These are phyloP conservation scores for Sapajus apella DNA, from an alignment of 2,113 vertebrate species.

Conservation along the genomic window DNA sequence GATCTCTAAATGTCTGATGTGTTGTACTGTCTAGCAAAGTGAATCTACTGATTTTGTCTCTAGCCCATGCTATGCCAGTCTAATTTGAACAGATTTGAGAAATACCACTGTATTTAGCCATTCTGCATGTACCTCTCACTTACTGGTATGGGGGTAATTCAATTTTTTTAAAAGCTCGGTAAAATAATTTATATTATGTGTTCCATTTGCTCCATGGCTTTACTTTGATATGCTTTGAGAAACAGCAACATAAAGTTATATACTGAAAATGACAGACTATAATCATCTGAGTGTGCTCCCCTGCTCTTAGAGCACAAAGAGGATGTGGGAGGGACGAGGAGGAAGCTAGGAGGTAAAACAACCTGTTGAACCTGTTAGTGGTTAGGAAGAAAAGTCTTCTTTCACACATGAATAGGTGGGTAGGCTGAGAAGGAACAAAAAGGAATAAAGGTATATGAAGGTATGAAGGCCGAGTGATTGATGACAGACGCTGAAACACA, in stretches of 20 bases:
- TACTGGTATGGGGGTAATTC: background rate
- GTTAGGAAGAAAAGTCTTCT: background rate
- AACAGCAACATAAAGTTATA: background rate
- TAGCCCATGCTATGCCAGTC: background rate
- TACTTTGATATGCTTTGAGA: background rate
- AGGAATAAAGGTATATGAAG: background rate
- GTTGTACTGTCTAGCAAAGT: background rate
- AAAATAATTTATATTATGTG: background rate
- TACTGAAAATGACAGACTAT: background rate
- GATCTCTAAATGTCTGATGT: background rate
- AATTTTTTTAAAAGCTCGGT: constrained; percentile 4
- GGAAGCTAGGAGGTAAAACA: background rate
- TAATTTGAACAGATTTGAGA: background rate
- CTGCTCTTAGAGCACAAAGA: background rate
- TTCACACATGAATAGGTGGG: background rate
- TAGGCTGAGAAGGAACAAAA: background rate
- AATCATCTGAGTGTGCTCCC: background rate
- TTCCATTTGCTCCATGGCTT: background rate
- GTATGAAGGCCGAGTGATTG: background rate
- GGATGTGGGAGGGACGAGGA: background rate
- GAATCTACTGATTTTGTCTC: background rate
- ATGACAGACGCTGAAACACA: background rate
- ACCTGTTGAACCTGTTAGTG: background rate
- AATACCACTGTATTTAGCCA: background rate
- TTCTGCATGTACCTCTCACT: background rate